These are phyloP conservation scores for Labroides dimidiatus DNA, from an alignment of 2,797 vertebrate genomes.

Conservation along the genomic window DNA sequence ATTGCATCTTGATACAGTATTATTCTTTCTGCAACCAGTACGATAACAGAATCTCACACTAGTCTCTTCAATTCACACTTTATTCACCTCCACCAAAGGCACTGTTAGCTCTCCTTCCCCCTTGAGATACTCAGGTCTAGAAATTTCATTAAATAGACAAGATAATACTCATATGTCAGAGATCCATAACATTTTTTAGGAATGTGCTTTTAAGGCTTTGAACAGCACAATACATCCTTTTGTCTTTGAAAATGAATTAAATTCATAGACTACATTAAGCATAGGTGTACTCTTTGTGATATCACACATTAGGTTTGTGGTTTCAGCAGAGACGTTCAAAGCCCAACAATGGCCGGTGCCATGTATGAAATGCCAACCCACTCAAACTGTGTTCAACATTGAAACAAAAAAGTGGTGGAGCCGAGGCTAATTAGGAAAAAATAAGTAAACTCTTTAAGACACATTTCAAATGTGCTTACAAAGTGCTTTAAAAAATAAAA, in stretches of 20 bases:
- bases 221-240: neutral
- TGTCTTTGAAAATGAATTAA: neutral
- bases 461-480: too few species aligned
- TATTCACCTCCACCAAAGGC: neutral
- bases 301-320: too few species aligned
- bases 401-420: too few species aligned
- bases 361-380: too few species aligned
- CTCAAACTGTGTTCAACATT: too few species aligned
- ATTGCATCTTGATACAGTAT: neutral
- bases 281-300: too few species aligned
- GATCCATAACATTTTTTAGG: neutral
- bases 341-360: too few species aligned
- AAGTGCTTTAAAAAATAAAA: too few species aligned
- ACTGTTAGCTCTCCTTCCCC: constrained; percentile 10
- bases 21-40: constrained; percentile 15
- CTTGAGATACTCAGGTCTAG: constrained; percentile 2
- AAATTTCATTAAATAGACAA: neutral
- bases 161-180: neutral
- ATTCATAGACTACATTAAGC: too few species aligned
- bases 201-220: neutral
- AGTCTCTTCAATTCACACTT: constrained; percentile 30
- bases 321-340: too few species aligned
- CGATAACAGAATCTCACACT: constrained; percentile 11
- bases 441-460: too few species aligned
- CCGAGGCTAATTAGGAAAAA: too few species aligned